Percentiles rank a stretch among this genome's conserved stretches.
Conservation (phyloP, 2,888 invertebrate species). For the Euphydryas editha region DNA sequence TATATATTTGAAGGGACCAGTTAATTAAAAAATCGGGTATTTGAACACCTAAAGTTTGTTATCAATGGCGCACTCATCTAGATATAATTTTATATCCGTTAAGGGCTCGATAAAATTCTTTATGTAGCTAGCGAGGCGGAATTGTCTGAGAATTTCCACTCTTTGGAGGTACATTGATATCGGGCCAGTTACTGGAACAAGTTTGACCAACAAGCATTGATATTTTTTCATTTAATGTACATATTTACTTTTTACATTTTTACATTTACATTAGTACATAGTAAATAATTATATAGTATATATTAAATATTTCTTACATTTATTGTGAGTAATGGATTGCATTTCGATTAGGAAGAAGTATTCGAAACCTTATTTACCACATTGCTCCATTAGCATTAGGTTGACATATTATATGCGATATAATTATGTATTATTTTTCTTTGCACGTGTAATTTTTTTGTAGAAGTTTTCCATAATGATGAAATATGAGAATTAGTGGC, state of each 20-base stretch:
- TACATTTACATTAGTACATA: no score
- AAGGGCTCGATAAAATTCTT: constrained; percentile 67
- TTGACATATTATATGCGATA: no score
- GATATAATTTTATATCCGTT: constrained; percentile 45
- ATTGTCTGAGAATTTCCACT: constrained; percentile 63
- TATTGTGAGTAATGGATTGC: neutral
- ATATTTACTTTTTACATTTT: no score
- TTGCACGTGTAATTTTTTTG: no score
- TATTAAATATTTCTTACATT: neutral
- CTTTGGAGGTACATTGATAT: constrained; percentile 23
- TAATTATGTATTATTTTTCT: no score
- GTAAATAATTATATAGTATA: no score
- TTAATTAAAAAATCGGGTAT: constrained; percentile 13
- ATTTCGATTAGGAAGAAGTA: neutral
- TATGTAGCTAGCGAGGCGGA: constrained; percentile 67
- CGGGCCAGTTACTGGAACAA: neutral
- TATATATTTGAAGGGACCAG: neutral
- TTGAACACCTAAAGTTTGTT: constrained; percentile 22
- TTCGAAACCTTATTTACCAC: neutral
- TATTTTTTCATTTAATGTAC: neutral
- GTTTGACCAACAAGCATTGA: neutral
- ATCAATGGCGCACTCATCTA: constrained; percentile 41
- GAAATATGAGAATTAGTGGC: neutral
- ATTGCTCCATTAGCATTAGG: no score
- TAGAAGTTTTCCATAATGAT: no score